Evolutionary conservation across 2,113 vertebrate species (phyloP).

Genomic region (Menidia beryllina): DNA sequence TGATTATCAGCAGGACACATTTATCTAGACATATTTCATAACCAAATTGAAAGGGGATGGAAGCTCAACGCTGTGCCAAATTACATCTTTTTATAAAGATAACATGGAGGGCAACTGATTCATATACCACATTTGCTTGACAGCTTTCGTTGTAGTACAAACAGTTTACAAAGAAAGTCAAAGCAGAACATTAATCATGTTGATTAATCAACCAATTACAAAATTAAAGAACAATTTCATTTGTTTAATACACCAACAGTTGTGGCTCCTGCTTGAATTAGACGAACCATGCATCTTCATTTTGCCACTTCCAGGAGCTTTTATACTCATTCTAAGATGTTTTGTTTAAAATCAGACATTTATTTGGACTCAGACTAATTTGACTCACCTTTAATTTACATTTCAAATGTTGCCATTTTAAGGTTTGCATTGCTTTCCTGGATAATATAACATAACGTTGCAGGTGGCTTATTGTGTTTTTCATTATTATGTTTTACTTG

Average conservation of each 20-base stretch:
- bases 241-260: no score
- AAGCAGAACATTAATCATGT: neutral
- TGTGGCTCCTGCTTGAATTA: neutral
- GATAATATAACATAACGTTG: neutral
- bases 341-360: neutral
- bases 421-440: neutral
- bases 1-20: neutral
- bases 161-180: neutral
- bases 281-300: no score
- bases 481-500: no score
- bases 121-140: neutral
- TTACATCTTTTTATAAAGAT: neutral
- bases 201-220: neutral
- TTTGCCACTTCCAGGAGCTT: neutral
- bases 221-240: neutral
- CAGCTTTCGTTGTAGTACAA: neutral
- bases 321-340: neutral
- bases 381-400: neutral
- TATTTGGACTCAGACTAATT: neutral
- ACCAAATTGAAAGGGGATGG: neutral
- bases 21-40: constrained; percentile 15
- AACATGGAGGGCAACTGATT: neutral
- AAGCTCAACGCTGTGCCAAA: neutral
- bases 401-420: neutral
- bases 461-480: neutral